These are phyloP conservation scores for Nomada flava DNA, from an alignment of 2,888 invertebrate species.

Conservation along the genomic window DNA sequence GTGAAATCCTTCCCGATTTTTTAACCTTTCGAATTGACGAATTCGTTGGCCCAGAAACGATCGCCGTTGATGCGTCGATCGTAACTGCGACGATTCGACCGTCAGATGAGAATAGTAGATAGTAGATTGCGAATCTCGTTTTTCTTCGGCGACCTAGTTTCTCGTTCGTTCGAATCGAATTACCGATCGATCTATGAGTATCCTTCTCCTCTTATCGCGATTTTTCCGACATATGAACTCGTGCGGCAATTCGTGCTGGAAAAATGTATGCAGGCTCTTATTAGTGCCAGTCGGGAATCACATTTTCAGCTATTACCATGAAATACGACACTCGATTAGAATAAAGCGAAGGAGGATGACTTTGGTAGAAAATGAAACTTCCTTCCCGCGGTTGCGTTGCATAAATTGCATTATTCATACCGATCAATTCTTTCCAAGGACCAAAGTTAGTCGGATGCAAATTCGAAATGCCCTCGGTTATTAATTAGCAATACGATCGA, in stretches of 20 bases:
- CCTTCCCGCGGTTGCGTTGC: not conserved
- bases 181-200: constrained; percentile 46
- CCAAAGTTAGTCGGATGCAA: not conserved
- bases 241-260: not conserved
- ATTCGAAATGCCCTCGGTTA: not conserved
- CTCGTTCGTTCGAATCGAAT: constrained; percentile 1
- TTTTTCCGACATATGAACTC: not conserved
- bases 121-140: not conserved
- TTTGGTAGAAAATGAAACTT: not conserved
- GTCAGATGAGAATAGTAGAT: not conserved
- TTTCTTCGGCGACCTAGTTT: constrained; percentile 18
- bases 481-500: not conserved
- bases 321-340: not conserved
- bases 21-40: not conserved
- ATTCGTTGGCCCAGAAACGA: not conserved
- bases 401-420: not conserved
- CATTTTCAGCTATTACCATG: not conserved
- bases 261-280: not conserved
- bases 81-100: not conserved
- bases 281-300: not conserved
- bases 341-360: not conserved
- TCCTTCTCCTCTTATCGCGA: not conserved
- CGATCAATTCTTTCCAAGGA: not conserved
- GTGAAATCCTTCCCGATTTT: constrained; percentile 52
- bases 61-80: not conserved